Conservation (phyloP, 2,113 vertebrate genomes). For the Lagopus leucura region DNA sequence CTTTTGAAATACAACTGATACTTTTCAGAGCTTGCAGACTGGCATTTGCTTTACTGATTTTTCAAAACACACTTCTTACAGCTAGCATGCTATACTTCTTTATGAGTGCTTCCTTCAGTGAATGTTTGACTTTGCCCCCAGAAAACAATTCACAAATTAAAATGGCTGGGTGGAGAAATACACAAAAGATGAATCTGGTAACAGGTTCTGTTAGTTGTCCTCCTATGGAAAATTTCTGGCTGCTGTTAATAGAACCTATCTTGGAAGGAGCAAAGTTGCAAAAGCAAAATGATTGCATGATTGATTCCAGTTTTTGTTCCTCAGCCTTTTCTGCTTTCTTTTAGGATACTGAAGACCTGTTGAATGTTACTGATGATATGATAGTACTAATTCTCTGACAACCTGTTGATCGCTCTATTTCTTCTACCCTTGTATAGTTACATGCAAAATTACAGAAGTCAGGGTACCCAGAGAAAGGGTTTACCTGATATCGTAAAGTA, state of each 20-base stretch:
- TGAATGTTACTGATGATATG: neutral
- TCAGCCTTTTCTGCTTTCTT: neutral
- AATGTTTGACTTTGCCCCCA: neutral
- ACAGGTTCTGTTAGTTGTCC: neutral
- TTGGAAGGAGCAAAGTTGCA: neutral
- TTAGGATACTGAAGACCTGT: neutral
- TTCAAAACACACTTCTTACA: neutral
- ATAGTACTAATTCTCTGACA: neutral
- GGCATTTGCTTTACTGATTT: neutral
- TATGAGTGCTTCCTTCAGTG: neutral
- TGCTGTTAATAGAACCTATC: neutral
- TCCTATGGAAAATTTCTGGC: neutral
- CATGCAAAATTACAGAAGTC: neutral
- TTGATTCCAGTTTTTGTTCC: neutral
- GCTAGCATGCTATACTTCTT: neutral
- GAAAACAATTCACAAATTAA: neutral
- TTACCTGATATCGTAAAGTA: neutral
- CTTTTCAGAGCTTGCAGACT: neutral
- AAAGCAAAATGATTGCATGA: neutral
- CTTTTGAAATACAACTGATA: neutral
- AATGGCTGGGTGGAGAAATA: neutral
- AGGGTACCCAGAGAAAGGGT: fast-evolving
- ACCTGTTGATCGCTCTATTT: fast-evolving
- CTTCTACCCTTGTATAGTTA: fast-evolving
- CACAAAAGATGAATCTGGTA: neutral